Conservation (phyloP, 2,113 vertebrate genomes). For the Lichenostomus cassidix region DNA sequence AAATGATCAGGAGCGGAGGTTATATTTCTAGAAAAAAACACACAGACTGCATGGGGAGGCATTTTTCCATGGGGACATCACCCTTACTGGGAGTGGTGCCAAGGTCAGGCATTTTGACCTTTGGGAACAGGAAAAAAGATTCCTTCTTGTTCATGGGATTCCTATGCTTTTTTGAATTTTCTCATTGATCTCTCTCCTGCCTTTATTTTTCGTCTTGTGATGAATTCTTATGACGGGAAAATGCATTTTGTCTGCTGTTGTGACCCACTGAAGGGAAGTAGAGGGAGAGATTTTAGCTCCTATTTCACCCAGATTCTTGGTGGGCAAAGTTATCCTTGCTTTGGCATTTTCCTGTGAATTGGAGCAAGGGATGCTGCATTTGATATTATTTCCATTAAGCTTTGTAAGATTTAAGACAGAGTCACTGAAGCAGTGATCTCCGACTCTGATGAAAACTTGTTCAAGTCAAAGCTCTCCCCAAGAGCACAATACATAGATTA, state of each 20-base stretch:
- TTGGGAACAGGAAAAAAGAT: neutral
- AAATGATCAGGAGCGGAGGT: neutral
- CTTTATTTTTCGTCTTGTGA: constrained; percentile 3
- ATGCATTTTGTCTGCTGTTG: neutral
- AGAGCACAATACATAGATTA: neutral
- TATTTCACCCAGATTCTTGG: neutral
- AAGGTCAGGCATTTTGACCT: neutral
- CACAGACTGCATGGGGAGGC: neutral
- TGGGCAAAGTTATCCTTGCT: neutral
- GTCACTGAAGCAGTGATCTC: neutral
- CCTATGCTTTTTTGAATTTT: neutral
- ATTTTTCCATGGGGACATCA: neutral
- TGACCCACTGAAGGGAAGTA: neutral
- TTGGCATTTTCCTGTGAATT: neutral
- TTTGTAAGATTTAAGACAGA: neutral
- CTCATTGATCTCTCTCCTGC: neutral
- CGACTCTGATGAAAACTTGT: neutral
- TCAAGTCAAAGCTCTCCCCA: neutral
- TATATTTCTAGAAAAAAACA: neutral
- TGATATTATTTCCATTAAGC: neutral
- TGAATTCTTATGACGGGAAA: neutral
- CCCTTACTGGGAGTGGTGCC: neutral
- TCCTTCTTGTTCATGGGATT: neutral
- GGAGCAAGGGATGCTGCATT: neutral
- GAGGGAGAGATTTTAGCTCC: neutral